These are phyloP conservation scores for Phycodurus eques DNA, from an alignment of 2,113 vertebrate species.

Conservation along the genomic window DNA sequence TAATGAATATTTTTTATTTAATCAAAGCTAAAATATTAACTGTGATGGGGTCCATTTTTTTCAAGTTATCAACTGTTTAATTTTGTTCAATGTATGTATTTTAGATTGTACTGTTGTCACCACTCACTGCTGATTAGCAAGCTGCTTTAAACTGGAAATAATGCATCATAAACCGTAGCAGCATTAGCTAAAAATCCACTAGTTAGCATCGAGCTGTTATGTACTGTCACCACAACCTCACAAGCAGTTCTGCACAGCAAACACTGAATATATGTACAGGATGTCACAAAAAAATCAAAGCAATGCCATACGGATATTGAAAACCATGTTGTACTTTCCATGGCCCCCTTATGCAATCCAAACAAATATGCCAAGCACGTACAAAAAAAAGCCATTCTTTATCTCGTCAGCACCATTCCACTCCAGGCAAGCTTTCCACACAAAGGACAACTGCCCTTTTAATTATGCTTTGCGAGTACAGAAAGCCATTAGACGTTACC, in stretches of 20 bases:
- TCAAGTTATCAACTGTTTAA: too few species aligned
- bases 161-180: background rate
- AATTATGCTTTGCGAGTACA: background rate
- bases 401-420: background rate
- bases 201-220: background rate
- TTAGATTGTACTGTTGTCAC: too few species aligned
- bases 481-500: background rate
- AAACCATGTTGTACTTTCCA: background rate
- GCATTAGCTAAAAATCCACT: background rate
- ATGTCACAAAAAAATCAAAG: background rate
- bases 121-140: slow-evolving; percentile 13
- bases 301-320: background rate
- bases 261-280: background rate
- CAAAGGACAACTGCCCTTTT: background rate
- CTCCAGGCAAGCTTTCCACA: background rate
- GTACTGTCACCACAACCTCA: background rate
- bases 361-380: background rate
- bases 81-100: too few species aligned
- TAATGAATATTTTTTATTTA: too few species aligned
- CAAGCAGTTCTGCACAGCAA: too few species aligned
- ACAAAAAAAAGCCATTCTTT: background rate
- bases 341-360: background rate
- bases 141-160: slow-evolving; percentile 14
- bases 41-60: too few species aligned
- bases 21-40: too few species aligned